Evolutionary conservation across 2,888 invertebrate genomes (phyloP), one percentile per base, ranked within the genome.

Genomic region (Troides aeacus): DNA sequence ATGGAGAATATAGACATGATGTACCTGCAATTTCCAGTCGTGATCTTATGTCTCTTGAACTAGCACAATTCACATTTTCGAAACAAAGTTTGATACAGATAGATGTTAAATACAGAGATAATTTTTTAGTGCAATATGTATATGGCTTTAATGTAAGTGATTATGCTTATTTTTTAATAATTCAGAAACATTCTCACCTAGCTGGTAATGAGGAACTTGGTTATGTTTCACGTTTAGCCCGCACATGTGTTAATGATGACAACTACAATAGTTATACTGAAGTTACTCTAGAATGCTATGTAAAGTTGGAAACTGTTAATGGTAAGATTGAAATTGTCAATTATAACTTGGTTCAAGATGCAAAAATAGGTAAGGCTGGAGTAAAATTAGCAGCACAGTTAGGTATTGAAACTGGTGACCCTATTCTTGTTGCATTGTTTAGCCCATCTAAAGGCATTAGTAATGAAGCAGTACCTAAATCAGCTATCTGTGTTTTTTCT

Each of bases 241-340:
- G 99, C 58, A 97, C 98, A 70, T 99, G 99, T 90, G 97, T 98
- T 72, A 97, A 96, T 77, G 99, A 99, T 92, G 95, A 97, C 30
- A 97, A 97, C 84, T 99, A 98, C 87, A 97, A 98, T 85, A 99
- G 98, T 82, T 99, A 99, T 86, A 98, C 98, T 0, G 99, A 99
- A 92, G 97, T 99, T 66, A 98, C 98, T 21, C 93, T 99, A 71
- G 96, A 97, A 86, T 99, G 99, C 86, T 91, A 94, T 76, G 95
- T 95, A 64, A 93, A 93, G 72, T 93, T 95, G 79, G 94, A 94
- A 74, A 93, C 93, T 79, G 82, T 90, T 82, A 82, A 90, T 88
- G 83, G 85, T 88, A 80, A 92, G 83, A 85, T 83, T 86, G 92
- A 92, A 87, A 84, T 85, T 80, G 90, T 92, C 84, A 94, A 95